Conservation (phyloP, 53 echinoderm and acorn worm species). For the Echinarachnius parma region DNA sequence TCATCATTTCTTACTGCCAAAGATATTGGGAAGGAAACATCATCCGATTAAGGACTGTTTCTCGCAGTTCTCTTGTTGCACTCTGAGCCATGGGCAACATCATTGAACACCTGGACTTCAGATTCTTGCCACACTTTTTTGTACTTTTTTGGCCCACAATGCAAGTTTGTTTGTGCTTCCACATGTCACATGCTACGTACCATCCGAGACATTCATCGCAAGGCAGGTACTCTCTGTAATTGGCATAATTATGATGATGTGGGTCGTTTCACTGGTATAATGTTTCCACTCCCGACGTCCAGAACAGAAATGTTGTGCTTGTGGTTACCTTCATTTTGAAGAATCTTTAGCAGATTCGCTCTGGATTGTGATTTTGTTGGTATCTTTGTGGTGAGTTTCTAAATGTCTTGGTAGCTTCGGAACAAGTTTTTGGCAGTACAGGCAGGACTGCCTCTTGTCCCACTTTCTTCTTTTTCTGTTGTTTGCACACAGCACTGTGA, state of each 20-base stretch:
- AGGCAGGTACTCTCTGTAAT: conserved; percentile 20
- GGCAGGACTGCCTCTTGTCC: conserved; percentile 32
- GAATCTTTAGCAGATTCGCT: conserved; percentile 22
- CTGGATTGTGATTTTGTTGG: conserved; percentile 13
- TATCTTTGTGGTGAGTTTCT: conserved; percentile 11
- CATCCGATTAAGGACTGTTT: conserved; percentile 17
- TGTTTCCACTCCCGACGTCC: conserved; percentile 1
- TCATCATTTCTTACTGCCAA: conserved; percentile 49
- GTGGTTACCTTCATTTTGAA: conserved; percentile 27
- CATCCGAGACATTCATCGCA: conserved; percentile 43
- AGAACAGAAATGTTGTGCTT: conserved; percentile 26
- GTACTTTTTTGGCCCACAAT: not conserved
- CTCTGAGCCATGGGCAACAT: conserved; percentile 9
- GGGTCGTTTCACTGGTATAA: conserved; percentile 33
- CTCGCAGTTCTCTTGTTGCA: conserved; percentile 14
- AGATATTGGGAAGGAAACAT: conserved; percentile 12
- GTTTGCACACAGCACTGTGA: conserved; percentile 17
- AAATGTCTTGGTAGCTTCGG: conserved; percentile 47
- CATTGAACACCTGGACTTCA: conserved; percentile 26
- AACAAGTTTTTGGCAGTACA: conserved; percentile 34
- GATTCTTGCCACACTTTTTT: conserved; percentile 21
- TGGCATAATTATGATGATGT: not conserved
- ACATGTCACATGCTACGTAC: conserved; percentile 7
- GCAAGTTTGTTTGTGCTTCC: conserved; percentile 26
- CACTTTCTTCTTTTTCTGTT: conserved; percentile 23